Percentiles rank a stretch among this genome's conserved stretches.
Conservation (phyloP, 2,888 invertebrate species). For the Mesorhabditis sp. region DNA sequence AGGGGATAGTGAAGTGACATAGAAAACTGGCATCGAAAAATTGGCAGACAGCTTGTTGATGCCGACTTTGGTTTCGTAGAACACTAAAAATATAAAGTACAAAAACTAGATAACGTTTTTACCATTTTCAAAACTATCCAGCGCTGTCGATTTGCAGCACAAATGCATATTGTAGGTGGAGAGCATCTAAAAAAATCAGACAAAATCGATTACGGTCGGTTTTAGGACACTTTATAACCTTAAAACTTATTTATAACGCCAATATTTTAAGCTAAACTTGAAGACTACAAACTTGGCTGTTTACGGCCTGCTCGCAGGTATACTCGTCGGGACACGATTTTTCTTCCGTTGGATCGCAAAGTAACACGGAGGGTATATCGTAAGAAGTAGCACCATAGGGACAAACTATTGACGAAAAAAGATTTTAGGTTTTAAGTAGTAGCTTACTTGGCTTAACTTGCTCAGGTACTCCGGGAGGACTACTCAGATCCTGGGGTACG, state of each 20-base stretch:
- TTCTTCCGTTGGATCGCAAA: conserved; percentile 44
- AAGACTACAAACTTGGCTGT: background rate
- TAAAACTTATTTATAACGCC: background rate
- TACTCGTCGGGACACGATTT: conserved; percentile 39
- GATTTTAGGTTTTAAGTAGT: conserved; percentile 6
- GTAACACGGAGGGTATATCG: conserved; percentile 39
- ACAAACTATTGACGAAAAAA: conserved; percentile 29
- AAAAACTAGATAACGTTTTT: background rate
- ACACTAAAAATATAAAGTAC: conserved; percentile 26
- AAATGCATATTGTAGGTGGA: conserved; percentile 46
- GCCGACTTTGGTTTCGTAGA: conserved; percentile 47
- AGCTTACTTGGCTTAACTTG: conserved; percentile 45
- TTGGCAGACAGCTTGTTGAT: conserved; percentile 47
- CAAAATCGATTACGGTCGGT: background rate
- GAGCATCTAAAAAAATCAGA: conserved; percentile 25
- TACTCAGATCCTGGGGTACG: conserved; percentile 38
- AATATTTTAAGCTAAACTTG: background rate
- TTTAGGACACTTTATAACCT: conserved; percentile 13
- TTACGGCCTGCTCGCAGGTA: conserved; percentile 26
- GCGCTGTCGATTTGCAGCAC: conserved; percentile 41
- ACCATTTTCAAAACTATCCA: conserved; percentile 45
- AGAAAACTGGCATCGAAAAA: conserved; percentile 44
- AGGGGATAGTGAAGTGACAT: conserved; percentile 43
- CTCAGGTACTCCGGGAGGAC: conserved; percentile 42
- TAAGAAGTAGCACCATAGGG: conserved; percentile 43